A percentile compares a stretch with the other conserved stretches of the same genome.
phyloP scores from a whole-genome alignment of 2,888 invertebrate genomes.

The Julus scanicus region DNA sequence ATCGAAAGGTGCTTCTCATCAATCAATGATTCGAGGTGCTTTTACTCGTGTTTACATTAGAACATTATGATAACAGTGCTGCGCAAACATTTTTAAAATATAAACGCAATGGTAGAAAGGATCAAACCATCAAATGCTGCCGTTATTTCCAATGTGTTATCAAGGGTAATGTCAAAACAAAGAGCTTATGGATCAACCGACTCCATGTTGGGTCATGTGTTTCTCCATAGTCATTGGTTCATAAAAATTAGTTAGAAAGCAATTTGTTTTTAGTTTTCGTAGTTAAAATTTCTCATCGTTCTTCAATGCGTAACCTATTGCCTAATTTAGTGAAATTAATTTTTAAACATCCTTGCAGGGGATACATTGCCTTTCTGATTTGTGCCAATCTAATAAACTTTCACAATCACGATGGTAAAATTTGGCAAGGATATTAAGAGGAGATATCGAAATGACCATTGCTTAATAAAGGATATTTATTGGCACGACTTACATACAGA shows the following conservation, averaged over 20 bases:
- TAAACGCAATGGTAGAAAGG: neutral
- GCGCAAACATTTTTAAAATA: neutral
- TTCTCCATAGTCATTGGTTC: too few relatives aligned
- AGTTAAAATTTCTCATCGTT: too few relatives aligned
- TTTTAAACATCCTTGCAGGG: too few relatives aligned
- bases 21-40: neutral
- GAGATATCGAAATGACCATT: neutral
- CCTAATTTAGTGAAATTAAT: too few relatives aligned
- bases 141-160: neutral
- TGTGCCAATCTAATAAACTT: too few relatives aligned
- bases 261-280: too few relatives aligned
- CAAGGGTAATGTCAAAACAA: neutral
- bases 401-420: neutral
- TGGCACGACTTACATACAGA: neutral
- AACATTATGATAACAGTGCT: neutral
- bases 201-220: neutral
- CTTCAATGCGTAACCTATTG: too few relatives aligned
- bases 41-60: constrained; percentile 2
- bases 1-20: neutral
- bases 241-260: too few relatives aligned
- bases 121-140: neutral
- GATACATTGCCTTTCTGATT: too few relatives aligned
- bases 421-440: neutral
- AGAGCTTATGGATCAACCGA: neutral
- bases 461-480: neutral